Evolutionary conservation across 23 tunicate species (phyloP), one percentile per base, ranked within the genome.

Genomic region (Oikopleura vanhoeffeni): DNA sequence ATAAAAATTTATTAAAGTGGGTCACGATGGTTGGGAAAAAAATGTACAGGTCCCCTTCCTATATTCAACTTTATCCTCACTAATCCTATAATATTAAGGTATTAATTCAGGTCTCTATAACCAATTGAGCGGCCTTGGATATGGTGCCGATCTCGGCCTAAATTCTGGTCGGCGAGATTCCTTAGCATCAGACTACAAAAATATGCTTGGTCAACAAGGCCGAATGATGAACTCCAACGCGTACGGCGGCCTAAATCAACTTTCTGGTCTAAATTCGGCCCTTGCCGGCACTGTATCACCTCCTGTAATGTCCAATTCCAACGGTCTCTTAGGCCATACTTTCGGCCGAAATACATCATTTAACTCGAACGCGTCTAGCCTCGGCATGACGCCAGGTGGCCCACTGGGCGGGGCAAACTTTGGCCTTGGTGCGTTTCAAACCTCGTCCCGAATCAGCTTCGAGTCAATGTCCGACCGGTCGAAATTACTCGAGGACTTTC

Each of bases 401-500:
- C 34, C 79, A 32, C 79, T 71, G 27, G 38, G 79, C 35, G 79
- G 34, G 3, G 38, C 34, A 33, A 71, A 71, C 79, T 71, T 71
- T 32, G 79, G 79, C 27, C 79, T 71, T 28, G 79, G 79, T 32
- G 38, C 79, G 32, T 71, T 71, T 30, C 79, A 71, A 32, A 71
- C 34, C 38, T 71, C 79, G 4, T 71, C 79, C 36, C 79, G 79
- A 4, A 71, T 71, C 67, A 34, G 32, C 4, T 83, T 83, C 67
- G 49, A 83, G 64, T 83, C 49, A 83, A 40, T 40, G 49, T 83
- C 87, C 0, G 99, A 94, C 35, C 84, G 99, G 38, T 88, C 91
- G 83, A 86, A 90, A 64, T 84, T 95, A 32, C 88, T 95, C 41
- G 99, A 95, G 84, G 99, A 95, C 76, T 95, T 95, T 86, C 84